Base-by-base conservation (phyloP, 2,113 vertebrate species). In the Megaleporinus macrocephalus region DNA sequence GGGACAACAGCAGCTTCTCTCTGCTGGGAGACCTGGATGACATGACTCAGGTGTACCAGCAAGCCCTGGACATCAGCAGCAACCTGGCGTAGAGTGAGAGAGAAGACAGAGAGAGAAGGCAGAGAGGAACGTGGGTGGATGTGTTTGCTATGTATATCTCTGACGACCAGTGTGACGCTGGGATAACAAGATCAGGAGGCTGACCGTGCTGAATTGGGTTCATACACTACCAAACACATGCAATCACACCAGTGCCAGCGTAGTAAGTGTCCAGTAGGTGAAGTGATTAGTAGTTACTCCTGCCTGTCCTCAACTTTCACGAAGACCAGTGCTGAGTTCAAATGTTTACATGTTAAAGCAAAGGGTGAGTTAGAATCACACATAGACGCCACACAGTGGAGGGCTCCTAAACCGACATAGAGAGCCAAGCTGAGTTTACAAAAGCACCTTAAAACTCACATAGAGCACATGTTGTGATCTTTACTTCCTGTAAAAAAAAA, bases 1-100 rank as follows among this genome's bases (percentile, higher is more conserved):
- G 92, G 72, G 97, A 99, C 93, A 98, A 97, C 85, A 92, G 93
- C 92, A 98, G 97, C 93, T 99, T 99, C 95, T 98, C 97, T 83
- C 93, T 98, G 90, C 95, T 99, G 84, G 93, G 96, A 79, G 97
- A 99, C 91, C 96, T 97, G 95, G 95, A 95, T 85, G 96, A 96
- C 33, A 92, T 96, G 92, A 97, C 96, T 95, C 95, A 96, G 95
- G 95, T 97, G 88, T 97, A 97, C 85, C 96, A 97, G 90, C 95
- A 96, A 90, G 96, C 96, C 76, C 92, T 97, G 78, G 96, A 97
- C 88, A 96, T 97, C 88, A 96, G 95, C 89, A 95, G 91, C 94
- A 95, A 96, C 79, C 92, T 97, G 90, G 95, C 94, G 91, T 96
- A 95, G 90, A 82, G 68, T 79, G 79, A 72, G 30, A 24, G 29